Evolutionary conservation across 2,888 invertebrate species (phyloP).

Genomic region (Byasa hedistus): DNA sequence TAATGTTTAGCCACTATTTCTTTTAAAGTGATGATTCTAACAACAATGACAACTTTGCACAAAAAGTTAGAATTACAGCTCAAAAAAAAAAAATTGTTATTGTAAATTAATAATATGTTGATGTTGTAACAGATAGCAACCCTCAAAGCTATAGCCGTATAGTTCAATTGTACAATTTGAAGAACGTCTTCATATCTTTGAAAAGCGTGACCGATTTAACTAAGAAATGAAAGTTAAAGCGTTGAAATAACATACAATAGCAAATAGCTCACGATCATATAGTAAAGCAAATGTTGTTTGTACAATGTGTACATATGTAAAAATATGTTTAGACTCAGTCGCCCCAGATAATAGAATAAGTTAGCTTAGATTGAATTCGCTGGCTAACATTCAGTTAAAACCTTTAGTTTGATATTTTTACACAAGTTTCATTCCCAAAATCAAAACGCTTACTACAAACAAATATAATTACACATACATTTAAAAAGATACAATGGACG

Average conservation of each 20-base stretch:
- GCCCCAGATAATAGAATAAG: background rate
- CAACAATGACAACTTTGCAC: too few relatives aligned
- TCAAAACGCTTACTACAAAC: too few relatives aligned
- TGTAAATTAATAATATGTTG: too few relatives aligned
- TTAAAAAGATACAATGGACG: too few relatives aligned
- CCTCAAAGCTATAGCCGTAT: conserved; percentile 34
- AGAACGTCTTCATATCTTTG: conserved; percentile 50
- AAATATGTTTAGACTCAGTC: background rate
- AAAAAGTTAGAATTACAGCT: too few relatives aligned
- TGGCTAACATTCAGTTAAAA: too few relatives aligned
- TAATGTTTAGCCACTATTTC: too few relatives aligned
- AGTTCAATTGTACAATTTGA: conserved; percentile 39
- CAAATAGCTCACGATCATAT: conserved; percentile 5
- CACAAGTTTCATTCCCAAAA: too few relatives aligned
- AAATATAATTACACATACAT: too few relatives aligned
- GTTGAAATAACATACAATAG: conserved; percentile 23
- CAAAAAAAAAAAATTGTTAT: too few relatives aligned
- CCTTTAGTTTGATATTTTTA: too few relatives aligned
- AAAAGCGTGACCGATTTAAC: conserved; percentile 49
- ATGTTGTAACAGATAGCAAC: conserved; percentile 7
- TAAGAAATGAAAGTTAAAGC: conserved; percentile 36
- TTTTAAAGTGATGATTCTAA: too few relatives aligned
- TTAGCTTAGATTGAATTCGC: background rate
- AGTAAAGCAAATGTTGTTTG: background rate
- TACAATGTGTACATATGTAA: background rate